Conservation (phyloP, 2,888 invertebrate species). For the Tridacna gigas region DNA sequence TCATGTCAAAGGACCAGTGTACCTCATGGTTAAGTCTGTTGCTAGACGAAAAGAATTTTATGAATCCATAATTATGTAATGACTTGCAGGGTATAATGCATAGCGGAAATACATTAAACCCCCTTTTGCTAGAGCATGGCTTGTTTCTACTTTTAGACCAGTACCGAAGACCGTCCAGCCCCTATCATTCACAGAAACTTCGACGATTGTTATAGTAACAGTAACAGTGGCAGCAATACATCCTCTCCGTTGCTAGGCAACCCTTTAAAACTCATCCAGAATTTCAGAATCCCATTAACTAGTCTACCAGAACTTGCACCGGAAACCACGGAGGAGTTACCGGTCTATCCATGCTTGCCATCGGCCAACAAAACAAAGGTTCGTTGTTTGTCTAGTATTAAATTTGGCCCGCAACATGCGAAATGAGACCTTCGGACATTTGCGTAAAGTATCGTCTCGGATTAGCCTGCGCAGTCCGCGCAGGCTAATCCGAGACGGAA, state of each 20-base stretch:
- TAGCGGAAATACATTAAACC: no score
- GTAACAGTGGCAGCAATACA: slow-evolving; percentile 22
- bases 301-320: slow-evolving; percentile 51
- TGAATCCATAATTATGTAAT: no score
- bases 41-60: no score
- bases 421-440: no score
- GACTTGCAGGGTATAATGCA: no score
- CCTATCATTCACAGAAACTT: slow-evolving; percentile 65
- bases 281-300: slow-evolving; percentile 56
- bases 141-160: slow-evolving; percentile 42
- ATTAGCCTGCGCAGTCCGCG: no score
- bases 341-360: slow-evolving; percentile 45
- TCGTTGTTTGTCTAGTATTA: neutral
- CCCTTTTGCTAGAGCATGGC: no score
- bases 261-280: slow-evolving; percentile 52
- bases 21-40: no score
- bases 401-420: no score
- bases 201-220: slow-evolving; percentile 63
- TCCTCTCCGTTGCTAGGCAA: slow-evolving; percentile 39
- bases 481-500: no score
- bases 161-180: slow-evolving; percentile 59
- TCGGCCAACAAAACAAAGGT: slow-evolving; percentile 28
- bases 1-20: no score
- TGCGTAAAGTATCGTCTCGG: no score
- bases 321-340: slow-evolving; percentile 35